A percentile compares a stretch with the other conserved stretches of the same genome.
phyloP scores from a whole-genome alignment of 1,140 invertebrate genomes.

The Tribolium madens region DNA sequence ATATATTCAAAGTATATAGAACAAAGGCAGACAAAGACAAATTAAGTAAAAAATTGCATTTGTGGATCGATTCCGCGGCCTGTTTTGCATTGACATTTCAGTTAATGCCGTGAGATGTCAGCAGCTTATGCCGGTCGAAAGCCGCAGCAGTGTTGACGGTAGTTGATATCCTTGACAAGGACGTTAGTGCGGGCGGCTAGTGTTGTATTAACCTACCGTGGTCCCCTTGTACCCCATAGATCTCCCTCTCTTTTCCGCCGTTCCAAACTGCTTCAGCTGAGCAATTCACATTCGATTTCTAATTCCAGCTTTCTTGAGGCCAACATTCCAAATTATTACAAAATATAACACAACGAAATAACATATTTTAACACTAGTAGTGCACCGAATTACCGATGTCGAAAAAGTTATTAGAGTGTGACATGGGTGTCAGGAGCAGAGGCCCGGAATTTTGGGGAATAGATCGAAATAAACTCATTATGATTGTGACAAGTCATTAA shows the following conservation, averaged over 20 bases:
- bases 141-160: slow-evolving; percentile 44
- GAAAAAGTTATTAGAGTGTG: slow-evolving; percentile 33
- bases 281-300: slow-evolving; percentile 52
- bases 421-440: background rate
- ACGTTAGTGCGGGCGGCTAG: slow-evolving; percentile 54
- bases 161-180: slow-evolving; percentile 58
- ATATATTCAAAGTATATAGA: background rate
- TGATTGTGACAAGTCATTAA: slow-evolving; percentile 23
- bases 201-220: slow-evolving; percentile 13
- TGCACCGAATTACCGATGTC: background rate
- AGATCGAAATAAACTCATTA: slow-evolving; percentile 25
- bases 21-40: slow-evolving; percentile 2
- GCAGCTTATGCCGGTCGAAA: background rate
- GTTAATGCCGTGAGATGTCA: slow-evolving; percentile 21
- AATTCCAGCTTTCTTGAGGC: slow-evolving; percentile 47
- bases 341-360: slow-evolving; percentile 43
- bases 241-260: slow-evolving; percentile 27
- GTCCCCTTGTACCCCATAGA: background rate
- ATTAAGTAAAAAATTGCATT: background rate
- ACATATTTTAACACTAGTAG: slow-evolving; percentile 40
- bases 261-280: slow-evolving; percentile 46
- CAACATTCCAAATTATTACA: slow-evolving; percentile 49
- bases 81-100: slow-evolving; percentile 1
- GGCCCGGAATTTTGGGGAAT: slow-evolving; percentile 2
- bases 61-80: background rate